phyloP scores from a whole-genome alignment of 2,797 vertebrate species.

The Pipistrellus pygmaeus region DNA sequence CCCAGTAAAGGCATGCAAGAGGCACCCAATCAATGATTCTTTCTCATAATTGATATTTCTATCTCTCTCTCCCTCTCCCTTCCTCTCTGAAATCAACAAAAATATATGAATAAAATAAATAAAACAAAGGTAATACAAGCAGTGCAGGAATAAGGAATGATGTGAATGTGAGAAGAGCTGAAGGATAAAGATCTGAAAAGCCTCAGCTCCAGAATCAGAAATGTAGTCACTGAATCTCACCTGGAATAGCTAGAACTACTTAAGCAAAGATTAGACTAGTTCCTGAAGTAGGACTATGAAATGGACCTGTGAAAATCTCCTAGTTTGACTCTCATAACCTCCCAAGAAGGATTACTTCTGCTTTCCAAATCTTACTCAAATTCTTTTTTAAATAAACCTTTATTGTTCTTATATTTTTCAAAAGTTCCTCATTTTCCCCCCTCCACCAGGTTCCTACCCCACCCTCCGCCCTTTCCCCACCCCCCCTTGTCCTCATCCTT shows the following conservation, averaged over 20 bases:
- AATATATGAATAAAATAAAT: too few species aligned
- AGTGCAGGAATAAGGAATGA: not conserved
- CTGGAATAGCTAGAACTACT: not conserved
- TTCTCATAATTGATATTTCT: too few species aligned
- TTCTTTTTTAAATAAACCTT: not conserved
- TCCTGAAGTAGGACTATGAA: not conserved
- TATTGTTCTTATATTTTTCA: too few species aligned
- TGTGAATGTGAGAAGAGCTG: not conserved
- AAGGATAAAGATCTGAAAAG: not conserved
- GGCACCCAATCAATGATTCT: too few species aligned
- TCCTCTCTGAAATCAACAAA: too few species aligned
- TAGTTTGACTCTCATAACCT: not conserved
- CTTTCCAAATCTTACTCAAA: slow-evolving; percentile 5
- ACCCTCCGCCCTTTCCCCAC: too few species aligned
- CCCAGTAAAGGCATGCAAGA: too few species aligned
- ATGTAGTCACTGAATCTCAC: not conserved
- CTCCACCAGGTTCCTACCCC: too few species aligned
- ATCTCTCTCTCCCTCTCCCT: too few species aligned
- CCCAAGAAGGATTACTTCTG: not conserved
- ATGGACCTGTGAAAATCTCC: not conserved
- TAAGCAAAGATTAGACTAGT: not conserved
- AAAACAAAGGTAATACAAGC: not conserved
- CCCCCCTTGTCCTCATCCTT: too few species aligned
- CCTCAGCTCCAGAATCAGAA: not conserved
- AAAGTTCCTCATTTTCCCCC: too few species aligned